These are phyloP conservation scores for Cavia porcellus DNA, from an alignment of 2,113 vertebrate species.

Conservation along the genomic window DNA sequence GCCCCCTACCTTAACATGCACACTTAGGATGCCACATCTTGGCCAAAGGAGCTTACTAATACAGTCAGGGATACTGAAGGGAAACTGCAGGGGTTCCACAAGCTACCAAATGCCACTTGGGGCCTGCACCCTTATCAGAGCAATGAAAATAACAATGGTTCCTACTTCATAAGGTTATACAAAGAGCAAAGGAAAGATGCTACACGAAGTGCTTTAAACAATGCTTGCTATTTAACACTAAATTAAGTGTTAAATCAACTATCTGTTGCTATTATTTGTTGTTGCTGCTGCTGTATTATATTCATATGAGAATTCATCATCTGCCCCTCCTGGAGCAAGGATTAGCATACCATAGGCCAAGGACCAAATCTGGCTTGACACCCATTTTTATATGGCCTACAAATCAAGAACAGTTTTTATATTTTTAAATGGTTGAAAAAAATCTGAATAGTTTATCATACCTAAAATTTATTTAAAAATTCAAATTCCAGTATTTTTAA, in stretches of 20 bases:
- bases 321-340: neutral
- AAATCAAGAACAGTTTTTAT: neutral
- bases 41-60: neutral
- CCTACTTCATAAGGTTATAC: neutral
- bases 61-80: neutral
- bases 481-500: slow-evolving; percentile 32
- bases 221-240: neutral
- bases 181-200: slow-evolving; percentile 18
- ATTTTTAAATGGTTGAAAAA: slow-evolving; percentile 17
- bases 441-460: slow-evolving; percentile 30
- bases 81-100: neutral
- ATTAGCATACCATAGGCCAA: neutral
- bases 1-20: neutral
- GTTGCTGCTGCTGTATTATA: neutral
- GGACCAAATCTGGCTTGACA: neutral
- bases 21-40: neutral
- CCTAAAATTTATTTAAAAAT: slow-evolving; percentile 8
- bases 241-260: slow-evolving; percentile 17
- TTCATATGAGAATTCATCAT: neutral
- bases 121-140: neutral
- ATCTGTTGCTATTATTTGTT: neutral
- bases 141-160: neutral
- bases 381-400: neutral
- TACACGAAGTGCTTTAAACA: slow-evolving; percentile 12
- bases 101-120: neutral